Evolutionary conservation across 1,140 invertebrate species (phyloP).

Genomic region (Tribolium castaneum): DNA sequence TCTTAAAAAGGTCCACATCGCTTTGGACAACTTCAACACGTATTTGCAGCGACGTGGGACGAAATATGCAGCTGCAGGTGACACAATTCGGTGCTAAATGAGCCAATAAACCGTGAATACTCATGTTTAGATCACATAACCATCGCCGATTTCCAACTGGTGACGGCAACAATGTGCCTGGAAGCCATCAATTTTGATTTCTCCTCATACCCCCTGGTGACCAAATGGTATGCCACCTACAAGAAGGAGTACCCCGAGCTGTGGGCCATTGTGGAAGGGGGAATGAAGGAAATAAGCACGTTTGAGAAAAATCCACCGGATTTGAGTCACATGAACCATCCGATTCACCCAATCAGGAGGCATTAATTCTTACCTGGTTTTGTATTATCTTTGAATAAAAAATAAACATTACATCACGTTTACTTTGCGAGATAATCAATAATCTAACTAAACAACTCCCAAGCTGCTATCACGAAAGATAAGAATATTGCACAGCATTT

Average conservation of each 20-base stretch:
- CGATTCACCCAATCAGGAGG: slow-evolving; percentile 75
- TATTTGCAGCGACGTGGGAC: slow-evolving; percentile 71
- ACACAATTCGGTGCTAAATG: slow-evolving; percentile 12
- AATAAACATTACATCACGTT: slow-evolving; percentile 18
- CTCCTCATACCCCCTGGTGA: slow-evolving; percentile 68
- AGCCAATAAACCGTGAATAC: neutral
- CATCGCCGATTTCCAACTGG: slow-evolving; percentile 78
- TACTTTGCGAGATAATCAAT: slow-evolving; percentile 34
- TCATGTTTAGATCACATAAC: slow-evolving; percentile 69
- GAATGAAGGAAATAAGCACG: slow-evolving; percentile 73
- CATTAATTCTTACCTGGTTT: slow-evolving; percentile 48
- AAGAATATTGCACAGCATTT: slow-evolving; percentile 21
- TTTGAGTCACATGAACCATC: slow-evolving; percentile 73
- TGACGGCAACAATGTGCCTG: slow-evolving; percentile 76
- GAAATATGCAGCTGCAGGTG: slow-evolving; percentile 73
- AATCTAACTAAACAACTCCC: slow-evolving; percentile 37
- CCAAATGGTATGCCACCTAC: slow-evolving; percentile 77
- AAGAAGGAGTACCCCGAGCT: slow-evolving; percentile 74
- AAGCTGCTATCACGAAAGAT: slow-evolving; percentile 29
- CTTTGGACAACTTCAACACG: slow-evolving; percentile 74
- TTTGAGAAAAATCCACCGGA: slow-evolving; percentile 78
- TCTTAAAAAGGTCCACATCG: slow-evolving; percentile 74
- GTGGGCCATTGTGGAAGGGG: slow-evolving; percentile 74
- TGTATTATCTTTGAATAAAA: slow-evolving; percentile 1
- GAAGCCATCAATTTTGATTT: slow-evolving; percentile 78